Percentiles rank a stretch among this genome's conserved stretches.
These are phyloP conservation scores for Acrobasis suavella DNA, from an alignment of 2,888 invertebrate species.

Conservation along the genomic window DNA sequence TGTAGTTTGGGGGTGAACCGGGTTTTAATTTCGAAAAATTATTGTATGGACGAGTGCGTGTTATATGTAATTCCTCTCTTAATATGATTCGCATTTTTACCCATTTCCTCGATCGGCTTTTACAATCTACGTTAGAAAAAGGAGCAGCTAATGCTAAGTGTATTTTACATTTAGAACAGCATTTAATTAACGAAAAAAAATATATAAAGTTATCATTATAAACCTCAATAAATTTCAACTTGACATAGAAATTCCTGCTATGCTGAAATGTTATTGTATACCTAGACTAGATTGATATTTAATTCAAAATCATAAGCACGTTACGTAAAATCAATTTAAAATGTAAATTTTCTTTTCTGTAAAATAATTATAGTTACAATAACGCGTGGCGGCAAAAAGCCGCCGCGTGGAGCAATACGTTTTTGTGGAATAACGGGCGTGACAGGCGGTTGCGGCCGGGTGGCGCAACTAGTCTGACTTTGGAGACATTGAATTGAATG, in stretches of 20 bases:
- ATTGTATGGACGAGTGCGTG: too few relatives aligned
- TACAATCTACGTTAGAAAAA: too few relatives aligned
- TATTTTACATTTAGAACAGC: too few relatives aligned
- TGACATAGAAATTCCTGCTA: not conserved
- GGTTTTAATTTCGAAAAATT: too few relatives aligned
- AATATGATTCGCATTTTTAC: too few relatives aligned
- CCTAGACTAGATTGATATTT: not conserved
- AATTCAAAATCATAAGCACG: not conserved
- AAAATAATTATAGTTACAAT: not conserved
- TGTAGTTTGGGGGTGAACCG: too few relatives aligned
- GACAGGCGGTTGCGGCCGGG: conserved; percentile 5
- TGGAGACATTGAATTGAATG: not conserved
- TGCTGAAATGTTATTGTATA: not conserved
- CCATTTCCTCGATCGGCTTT: too few relatives aligned
- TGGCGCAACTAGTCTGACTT: conserved; percentile 8
- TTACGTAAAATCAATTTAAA: not conserved
- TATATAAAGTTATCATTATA: too few relatives aligned
- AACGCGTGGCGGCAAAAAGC: not conserved
- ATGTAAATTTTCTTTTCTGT: not conserved
- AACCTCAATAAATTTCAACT: too few relatives aligned
- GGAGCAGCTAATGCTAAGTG: too few relatives aligned
- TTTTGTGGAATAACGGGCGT: conserved; percentile 4
- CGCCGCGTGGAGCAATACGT: conserved; percentile 3
- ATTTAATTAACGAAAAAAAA: too few relatives aligned
- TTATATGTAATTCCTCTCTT: too few relatives aligned